Evolutionary conservation across 2,113 vertebrate genomes (phyloP).

Genomic region (Struthidea cinerea): DNA sequence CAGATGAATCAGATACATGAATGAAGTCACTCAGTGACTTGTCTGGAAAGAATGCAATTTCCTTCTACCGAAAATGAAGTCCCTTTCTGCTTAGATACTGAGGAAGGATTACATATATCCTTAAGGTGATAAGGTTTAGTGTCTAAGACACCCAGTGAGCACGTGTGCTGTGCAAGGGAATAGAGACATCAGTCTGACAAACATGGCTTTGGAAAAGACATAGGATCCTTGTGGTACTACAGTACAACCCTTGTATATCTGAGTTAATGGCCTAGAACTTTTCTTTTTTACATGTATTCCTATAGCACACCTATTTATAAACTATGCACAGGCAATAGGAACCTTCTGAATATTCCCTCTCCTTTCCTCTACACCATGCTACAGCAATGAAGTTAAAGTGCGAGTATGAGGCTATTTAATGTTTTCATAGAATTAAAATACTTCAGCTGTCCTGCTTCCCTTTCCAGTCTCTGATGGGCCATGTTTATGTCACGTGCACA

Average conservation of each 20-base stretch:
- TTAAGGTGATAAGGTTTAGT: neutral
- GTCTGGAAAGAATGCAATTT: neutral
- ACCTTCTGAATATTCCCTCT: neutral
- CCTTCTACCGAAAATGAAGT: neutral
- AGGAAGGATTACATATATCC: neutral
- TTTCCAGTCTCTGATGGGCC: neutral
- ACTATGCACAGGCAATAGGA: neutral
- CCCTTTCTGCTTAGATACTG: neutral
- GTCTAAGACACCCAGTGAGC: neutral
- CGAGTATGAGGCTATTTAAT: neutral
- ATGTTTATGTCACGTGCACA: neutral
- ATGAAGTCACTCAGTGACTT: neutral
- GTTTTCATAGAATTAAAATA: neutral
- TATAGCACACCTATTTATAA: neutral
- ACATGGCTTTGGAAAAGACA: neutral
- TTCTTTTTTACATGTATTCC: neutral
- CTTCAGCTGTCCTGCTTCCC: neutral
- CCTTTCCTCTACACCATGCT: neutral
- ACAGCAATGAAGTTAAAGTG: neutral
- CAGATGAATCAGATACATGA: neutral
- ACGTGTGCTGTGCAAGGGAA: rapidly evolving
- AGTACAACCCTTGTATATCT: neutral
- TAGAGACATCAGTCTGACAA: neutral
- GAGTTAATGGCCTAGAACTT: neutral
- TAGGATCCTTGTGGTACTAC: neutral